Percentiles rank a stretch among this genome's conserved stretches.
phyloP scores from a whole-genome alignment of 2,797 vertebrate genomes.

The Eulemur coronatus region DNA sequence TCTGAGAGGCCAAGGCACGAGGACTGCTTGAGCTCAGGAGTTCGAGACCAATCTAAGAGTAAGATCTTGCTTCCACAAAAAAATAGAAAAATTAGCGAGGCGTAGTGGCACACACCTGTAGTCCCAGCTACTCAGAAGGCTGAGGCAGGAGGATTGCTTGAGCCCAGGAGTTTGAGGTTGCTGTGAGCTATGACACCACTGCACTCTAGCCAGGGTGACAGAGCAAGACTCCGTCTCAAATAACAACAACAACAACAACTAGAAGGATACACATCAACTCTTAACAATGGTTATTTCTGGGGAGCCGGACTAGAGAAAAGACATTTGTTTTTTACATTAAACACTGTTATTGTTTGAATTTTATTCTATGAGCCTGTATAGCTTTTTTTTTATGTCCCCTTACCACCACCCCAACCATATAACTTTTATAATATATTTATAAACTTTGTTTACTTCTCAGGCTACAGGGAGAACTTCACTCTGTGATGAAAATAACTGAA shows the following conservation, averaged over 20 bases:
- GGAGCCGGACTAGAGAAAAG: not conserved
- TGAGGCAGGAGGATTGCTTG: too few species aligned
- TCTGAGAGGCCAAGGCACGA: not conserved
- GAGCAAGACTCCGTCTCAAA: too few species aligned
- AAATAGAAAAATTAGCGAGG: too few species aligned
- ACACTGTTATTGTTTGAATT: not conserved
- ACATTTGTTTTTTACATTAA: not conserved
- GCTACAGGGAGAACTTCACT: not conserved
- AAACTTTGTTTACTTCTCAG: conserved; percentile 35
- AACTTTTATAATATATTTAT: not conserved
- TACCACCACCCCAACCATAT: too few species aligned
- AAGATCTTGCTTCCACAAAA: too few species aligned
- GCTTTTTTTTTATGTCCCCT: not conserved
- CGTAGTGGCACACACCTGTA: too few species aligned
- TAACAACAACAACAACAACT: not conserved
- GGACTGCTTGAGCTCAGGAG: not conserved
- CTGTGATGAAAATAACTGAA: conserved; percentile 21
- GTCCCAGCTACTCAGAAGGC: too few species aligned
- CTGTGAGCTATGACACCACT: too few species aligned
- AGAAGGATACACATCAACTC: not conserved
- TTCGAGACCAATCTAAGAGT: not conserved
- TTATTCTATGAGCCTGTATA: not conserved
- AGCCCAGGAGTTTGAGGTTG: too few species aligned
- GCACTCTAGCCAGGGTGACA: too few species aligned
- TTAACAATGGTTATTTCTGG: not conserved